A percentile compares a stretch with the other conserved stretches of the same genome.
Conservation (phyloP, 1,140 invertebrate species). For the Brachystomella parvula region DNA sequence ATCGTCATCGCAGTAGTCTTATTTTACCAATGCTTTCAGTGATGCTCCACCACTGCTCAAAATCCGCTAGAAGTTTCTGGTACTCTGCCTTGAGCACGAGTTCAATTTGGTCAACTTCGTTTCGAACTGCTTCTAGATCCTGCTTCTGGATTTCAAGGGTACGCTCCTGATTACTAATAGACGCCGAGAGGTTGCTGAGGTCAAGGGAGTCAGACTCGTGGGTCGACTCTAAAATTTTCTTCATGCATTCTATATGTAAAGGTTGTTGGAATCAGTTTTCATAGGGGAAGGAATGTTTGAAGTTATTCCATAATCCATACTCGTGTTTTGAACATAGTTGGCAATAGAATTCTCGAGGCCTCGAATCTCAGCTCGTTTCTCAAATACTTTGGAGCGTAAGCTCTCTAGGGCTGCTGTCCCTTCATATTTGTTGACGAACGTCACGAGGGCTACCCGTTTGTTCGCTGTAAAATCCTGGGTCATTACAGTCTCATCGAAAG, state of each 20-base stretch:
- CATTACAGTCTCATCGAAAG: not conserved
- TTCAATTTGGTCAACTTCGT: not conserved
- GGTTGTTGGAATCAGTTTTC: too few relatives aligned
- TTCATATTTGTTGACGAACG: conserved; percentile 18
- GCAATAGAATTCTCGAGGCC: conserved; percentile 14
- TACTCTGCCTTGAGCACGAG: conserved; percentile 5
- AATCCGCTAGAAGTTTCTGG: conserved; percentile 16
- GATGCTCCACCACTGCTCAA: conserved; percentile 23
- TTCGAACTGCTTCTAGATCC: not conserved
- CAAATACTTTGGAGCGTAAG: conserved; percentile 7
- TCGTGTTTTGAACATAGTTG: conserved; percentile 3
- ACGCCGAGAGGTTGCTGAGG: not conserved
- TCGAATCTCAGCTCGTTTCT: conserved; percentile 21
- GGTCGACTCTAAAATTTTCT: not conserved
- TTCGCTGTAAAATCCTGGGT: not conserved
- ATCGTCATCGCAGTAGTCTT: not conserved
- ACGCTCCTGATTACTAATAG: conserved; percentile 15
- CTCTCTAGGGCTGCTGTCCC: not conserved
- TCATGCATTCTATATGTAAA: not conserved
- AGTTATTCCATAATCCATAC: conserved; percentile 1
- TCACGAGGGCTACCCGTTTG: conserved; percentile 23
- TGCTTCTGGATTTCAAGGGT: conserved; percentile 18
- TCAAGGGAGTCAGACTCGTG: not conserved
- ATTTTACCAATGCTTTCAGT: not conserved
- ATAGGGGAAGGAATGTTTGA: not conserved